These are phyloP conservation scores for Eptatretus atami DNA, from an alignment of 2,797 vertebrate genomes.

Conservation along the genomic window DNA sequence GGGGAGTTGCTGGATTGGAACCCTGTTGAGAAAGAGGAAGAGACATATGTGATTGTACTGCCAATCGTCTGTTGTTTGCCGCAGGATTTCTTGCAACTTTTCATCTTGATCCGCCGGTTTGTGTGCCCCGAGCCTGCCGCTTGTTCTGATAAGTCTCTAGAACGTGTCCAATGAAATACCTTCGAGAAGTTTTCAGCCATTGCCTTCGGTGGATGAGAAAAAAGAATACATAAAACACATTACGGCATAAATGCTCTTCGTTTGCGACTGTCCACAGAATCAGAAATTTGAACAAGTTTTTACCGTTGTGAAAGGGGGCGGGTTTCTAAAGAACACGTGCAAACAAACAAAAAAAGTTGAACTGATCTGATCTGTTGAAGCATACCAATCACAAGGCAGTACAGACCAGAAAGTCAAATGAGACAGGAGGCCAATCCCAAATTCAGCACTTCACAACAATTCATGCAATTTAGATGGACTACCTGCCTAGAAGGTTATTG, in stretches of 20 bases:
- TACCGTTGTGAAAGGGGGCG: no score
- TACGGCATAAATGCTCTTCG: not conserved
- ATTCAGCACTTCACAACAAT: no score
- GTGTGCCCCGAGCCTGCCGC: conserved; percentile 39
- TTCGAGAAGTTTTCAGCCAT: conserved; percentile 48
- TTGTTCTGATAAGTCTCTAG: conserved; percentile 33
- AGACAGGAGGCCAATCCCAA: no score
- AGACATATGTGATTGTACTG: conserved; percentile 9
- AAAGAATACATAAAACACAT: not conserved
- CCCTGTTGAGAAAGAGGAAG: conserved; percentile 15
- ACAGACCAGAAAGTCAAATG: no score
- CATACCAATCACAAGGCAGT: no score
- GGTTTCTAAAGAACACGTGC: no score
- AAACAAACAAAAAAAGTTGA: no score
- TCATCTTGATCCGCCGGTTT: conserved; percentile 33
- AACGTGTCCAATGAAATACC: conserved; percentile 37
- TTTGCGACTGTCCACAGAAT: no score
- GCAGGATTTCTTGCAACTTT: conserved; percentile 55
- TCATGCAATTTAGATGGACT: no score
- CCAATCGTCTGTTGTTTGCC: conserved; percentile 14
- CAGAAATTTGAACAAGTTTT: no score
- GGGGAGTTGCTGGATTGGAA: conserved; percentile 14
- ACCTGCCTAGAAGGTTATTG: no score
- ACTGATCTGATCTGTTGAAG: no score
- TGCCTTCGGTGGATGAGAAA: conserved; percentile 16